Percentiles rank a stretch among this genome's conserved stretches.
Evolutionary conservation across 2,113 vertebrate species (phyloP).

Genomic region (Fulmarus glacialis): DNA sequence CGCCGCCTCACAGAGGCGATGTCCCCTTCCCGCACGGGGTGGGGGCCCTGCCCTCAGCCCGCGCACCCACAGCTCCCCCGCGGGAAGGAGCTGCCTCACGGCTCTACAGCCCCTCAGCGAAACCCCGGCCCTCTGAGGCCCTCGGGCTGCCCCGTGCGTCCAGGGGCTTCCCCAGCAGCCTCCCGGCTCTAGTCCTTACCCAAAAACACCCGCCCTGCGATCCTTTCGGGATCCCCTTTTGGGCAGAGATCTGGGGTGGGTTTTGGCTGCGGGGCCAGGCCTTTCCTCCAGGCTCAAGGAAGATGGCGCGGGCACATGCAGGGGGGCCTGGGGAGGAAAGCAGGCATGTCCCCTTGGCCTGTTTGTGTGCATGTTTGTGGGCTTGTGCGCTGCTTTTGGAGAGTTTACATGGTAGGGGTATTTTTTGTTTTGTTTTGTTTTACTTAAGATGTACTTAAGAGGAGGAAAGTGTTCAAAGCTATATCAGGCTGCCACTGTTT

Average conservation of each 20-base stretch:
- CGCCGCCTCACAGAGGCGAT: rapidly evolving
- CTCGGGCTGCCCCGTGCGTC: rapidly evolving
- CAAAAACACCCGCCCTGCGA: neutral
- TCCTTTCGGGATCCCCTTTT: neutral
- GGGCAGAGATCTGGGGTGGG: neutral
- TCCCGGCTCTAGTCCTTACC: neutral
- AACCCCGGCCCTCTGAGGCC: too few species aligned
- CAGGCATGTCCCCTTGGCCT: rapidly evolving
- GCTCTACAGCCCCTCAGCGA: neutral
- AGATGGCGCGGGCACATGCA: rapidly evolving
- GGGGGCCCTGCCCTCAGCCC: neutral
- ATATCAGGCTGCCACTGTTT: neutral
- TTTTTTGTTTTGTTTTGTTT: neutral
- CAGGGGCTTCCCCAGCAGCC: too few species aligned
- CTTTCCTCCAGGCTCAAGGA: neutral
- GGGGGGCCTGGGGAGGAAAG: too few species aligned
- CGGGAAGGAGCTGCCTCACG: neutral
- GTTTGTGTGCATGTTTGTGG: rapidly evolving
- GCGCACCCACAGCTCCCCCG: neutral
- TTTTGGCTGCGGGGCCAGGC: neutral
- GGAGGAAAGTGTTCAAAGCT: neutral
- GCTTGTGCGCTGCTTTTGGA: neutral
- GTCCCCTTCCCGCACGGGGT: rapidly evolving
- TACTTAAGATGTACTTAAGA: neutral
- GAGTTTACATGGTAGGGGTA: neutral